Evolutionary conservation across 2,797 vertebrate genomes (phyloP), one percentile per base, ranked within the genome.

Genomic region (Cyclopterus lumpus): DNA sequence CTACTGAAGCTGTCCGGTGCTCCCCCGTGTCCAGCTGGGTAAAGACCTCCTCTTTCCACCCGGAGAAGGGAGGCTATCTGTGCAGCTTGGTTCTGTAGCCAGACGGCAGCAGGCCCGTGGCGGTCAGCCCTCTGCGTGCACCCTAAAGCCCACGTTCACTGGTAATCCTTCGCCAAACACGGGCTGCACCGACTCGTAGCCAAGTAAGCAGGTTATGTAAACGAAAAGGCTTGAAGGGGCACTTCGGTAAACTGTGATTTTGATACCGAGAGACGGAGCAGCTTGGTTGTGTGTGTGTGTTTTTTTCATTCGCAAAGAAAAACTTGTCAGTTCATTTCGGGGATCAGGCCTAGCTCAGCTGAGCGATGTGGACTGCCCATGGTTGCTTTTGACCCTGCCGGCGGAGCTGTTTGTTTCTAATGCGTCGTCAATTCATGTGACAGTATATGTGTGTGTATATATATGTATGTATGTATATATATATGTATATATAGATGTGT

Each of bases 301-400:
- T 12, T 40, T 5, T 15, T 81, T 71, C 54, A 6, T 73, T 51
- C 66, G 77, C 64, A 46, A 28, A 80, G 11, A 28, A 28, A 28
- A 89, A 87, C 73, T 89, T 89, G 75, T 38, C 67, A 72, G 79
- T 64, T 86, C 75, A 72, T 83, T 53, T 26, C 81, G 42, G 75
- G 84, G 63, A 18, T 82, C 85, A 75, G 92, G 93, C 92, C 93
- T 90, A 84, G 81, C 83, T 86, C 89, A 87, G 86, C 90, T 92
- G 84, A 88, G 83, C 79, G 32, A 14, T 61, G 68, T 85, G 72
- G 75, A 75, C 82, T 84, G 79, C 80, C 83, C 80, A 54, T 79
- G 69, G 84, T 63, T 84, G 78, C 70, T 80, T 77, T 67, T 90
- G 86, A 90, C 90, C 85, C 84, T 79, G 81, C 65, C 22, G 49